A percentile compares a stretch with the other conserved stretches of the same genome.
These are phyloP conservation scores for Hirtodrosophila confusa DNA, from an alignment of 2,888 invertebrate genomes.

Conservation along the genomic window DNA sequence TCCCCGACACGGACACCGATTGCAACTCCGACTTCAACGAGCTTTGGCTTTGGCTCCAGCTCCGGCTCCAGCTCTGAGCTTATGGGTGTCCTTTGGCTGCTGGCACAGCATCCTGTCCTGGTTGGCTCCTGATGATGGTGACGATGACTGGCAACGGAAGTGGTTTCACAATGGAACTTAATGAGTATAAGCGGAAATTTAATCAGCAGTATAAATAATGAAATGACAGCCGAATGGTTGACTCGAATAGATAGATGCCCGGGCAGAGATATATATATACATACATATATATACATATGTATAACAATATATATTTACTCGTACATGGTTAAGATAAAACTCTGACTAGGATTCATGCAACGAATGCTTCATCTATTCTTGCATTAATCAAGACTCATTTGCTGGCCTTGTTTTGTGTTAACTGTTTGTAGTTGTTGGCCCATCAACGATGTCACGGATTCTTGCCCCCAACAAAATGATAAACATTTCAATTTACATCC, in stretches of 20 bases:
- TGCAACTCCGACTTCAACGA: slow-evolving; percentile 16
- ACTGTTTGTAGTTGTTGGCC: slow-evolving; percentile 40
- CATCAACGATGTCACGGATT: slow-evolving; percentile 27
- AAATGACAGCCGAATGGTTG: slow-evolving; percentile 70
- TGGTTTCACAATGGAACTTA: slow-evolving; percentile 78
- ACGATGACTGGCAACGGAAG: slow-evolving; percentile 58
- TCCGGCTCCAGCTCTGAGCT: slow-evolving; percentile 5
- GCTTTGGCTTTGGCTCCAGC: neutral
- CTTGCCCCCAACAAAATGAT: slow-evolving; percentile 8
- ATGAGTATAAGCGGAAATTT: slow-evolving; percentile 80
- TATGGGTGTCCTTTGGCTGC: neutral
- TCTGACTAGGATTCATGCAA: slow-evolving; percentile 20
- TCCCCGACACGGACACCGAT: slow-evolving; percentile 30
- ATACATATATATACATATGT: neutral
- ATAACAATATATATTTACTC: neutral
- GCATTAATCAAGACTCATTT: slow-evolving; percentile 72
- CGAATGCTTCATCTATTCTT: neutral
- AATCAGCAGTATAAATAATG: slow-evolving; percentile 80
- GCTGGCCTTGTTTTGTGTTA: slow-evolving; percentile 51
- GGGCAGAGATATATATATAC: slow-evolving; percentile 15
- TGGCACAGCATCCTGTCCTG: neutral
- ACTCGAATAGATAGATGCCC: slow-evolving; percentile 37
- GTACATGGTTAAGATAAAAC: neutral
- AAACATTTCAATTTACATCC: too few species aligned
- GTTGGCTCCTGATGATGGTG: slow-evolving; percentile 2